phyloP scores from a whole-genome alignment of 2,797 vertebrate species.

The Halcyon badia region DNA sequence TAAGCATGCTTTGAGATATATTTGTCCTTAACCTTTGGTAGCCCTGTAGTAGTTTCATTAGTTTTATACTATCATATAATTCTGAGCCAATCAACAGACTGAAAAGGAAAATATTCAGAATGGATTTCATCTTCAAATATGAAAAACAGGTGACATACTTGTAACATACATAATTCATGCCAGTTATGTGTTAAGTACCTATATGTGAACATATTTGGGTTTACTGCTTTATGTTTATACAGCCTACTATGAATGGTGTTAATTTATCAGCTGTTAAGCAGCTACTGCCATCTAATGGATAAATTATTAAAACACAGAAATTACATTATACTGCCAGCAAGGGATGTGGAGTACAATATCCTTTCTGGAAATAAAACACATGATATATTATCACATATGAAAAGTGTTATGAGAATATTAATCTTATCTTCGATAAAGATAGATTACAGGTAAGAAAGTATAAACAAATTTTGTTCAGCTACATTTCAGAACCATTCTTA shows the following conservation, averaged over 20 bases:
- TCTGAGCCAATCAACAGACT: neutral
- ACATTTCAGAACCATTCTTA: neutral
- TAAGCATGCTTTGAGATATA: neutral
- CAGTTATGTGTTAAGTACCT: neutral
- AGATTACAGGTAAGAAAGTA: neutral
- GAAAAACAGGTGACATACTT: neutral
- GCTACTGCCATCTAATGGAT: constrained; percentile 51
- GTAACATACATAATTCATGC: neutral
- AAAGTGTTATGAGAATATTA: neutral
- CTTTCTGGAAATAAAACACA: neutral
- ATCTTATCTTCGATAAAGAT: neutral
- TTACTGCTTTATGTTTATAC: neutral
- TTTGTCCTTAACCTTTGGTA: neutral
- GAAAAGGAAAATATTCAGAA: neutral
- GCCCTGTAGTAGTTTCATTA: neutral
- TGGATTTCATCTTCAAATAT: neutral
- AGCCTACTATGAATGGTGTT: neutral
- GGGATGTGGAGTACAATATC: neutral
- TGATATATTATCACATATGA: neutral
- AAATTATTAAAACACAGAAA: neutral
- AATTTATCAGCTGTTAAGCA: neutral
- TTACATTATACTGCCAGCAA: neutral
- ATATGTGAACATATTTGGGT: neutral
- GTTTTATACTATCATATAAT: neutral
- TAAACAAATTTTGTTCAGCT: neutral